Percentiles rank a stretch among this genome's conserved stretches.
phyloP scores from a whole-genome alignment of 2,888 invertebrate genomes.

The Tubulanus polymorphus region DNA sequence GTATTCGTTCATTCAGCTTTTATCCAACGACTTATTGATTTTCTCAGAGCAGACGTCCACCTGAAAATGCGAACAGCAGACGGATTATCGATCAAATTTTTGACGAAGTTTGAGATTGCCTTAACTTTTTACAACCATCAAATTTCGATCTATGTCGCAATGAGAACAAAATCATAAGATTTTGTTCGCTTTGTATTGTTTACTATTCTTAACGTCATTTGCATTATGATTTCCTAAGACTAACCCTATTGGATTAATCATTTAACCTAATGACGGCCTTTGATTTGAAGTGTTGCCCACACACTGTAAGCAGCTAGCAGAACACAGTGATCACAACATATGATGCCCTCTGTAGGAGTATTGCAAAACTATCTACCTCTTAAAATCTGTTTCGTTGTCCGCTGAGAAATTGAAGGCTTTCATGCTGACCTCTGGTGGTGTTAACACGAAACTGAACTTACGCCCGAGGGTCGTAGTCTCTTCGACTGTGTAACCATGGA shows the following conservation, averaged over 20 bases:
- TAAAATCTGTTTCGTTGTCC: slow-evolving; percentile 90
- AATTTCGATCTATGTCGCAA: too few relatives aligned
- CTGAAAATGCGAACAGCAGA: not conserved
- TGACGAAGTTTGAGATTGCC: not conserved
- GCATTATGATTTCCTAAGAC: too few relatives aligned
- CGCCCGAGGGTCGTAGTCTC: slow-evolving; percentile 72
- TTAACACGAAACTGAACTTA: slow-evolving; percentile 85
- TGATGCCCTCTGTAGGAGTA: not conserved
- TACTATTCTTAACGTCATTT: too few relatives aligned
- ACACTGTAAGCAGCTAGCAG: not conserved
- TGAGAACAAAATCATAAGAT: too few relatives aligned
- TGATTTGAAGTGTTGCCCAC: too few relatives aligned
- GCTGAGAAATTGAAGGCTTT: slow-evolving; percentile 88
- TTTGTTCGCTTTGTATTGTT: too few relatives aligned
- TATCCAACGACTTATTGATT: not conserved
- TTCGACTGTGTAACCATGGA: slow-evolving; percentile 91
- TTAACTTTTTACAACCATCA: not conserved
- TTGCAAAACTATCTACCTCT: slow-evolving; percentile 64
- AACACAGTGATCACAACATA: not conserved
- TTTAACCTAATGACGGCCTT: too few relatives aligned
- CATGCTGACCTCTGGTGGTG: slow-evolving; percentile 81
- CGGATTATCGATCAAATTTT: not conserved
- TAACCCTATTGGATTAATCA: too few relatives aligned
- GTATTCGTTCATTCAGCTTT: not conserved
- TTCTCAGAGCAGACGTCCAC: not conserved